These are phyloP conservation scores for Argyresthia goedartella DNA, from an alignment of 2,888 invertebrate species.

Conservation along the genomic window DNA sequence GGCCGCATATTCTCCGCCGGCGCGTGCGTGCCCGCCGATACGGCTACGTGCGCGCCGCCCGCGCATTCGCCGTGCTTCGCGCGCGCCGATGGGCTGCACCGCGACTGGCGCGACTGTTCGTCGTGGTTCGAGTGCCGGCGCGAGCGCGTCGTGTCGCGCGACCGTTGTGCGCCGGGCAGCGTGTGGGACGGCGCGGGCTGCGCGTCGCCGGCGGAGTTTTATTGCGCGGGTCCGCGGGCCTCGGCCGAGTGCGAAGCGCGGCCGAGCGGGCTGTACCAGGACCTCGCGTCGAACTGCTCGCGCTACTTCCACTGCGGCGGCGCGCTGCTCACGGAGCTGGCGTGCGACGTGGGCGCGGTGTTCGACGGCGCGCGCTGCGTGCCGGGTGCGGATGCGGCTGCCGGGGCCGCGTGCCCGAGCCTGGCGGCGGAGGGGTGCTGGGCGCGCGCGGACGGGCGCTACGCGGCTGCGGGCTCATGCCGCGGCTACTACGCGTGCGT, in stretches of 20 bases:
- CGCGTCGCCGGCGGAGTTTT: slow-evolving; percentile 29
- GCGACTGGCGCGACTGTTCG: slow-evolving; percentile 57
- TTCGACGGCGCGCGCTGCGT: slow-evolving; percentile 61
- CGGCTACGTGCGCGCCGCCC: slow-evolving; percentile 53
- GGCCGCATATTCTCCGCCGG: slow-evolving; percentile 63
- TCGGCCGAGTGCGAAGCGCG: slow-evolving; percentile 52
- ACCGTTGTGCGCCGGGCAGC: slow-evolving; percentile 52
- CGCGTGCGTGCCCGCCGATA: slow-evolving; percentile 56
- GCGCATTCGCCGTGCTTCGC: slow-evolving; percentile 58
- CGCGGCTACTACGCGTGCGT: slow-evolving; percentile 72
- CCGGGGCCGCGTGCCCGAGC: slow-evolving; percentile 53
- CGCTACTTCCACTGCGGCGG: slow-evolving; percentile 63
- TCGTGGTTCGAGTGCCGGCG: slow-evolving; percentile 63
- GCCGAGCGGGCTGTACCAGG: slow-evolving; percentile 68
- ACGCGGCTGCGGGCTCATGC: slow-evolving; percentile 63
- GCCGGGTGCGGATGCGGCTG: too few species aligned
- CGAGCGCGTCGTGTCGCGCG: slow-evolving; percentile 50
- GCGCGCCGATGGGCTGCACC: slow-evolving; percentile 49
- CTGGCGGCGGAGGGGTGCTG: slow-evolving; percentile 62
- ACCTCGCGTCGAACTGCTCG: slow-evolving; percentile 62
- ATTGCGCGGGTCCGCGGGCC: slow-evolving; percentile 23
- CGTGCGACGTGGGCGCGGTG: slow-evolving; percentile 45
- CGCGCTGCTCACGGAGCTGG: slow-evolving; percentile 40
- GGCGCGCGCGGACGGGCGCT: slow-evolving; percentile 66
- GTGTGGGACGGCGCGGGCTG: slow-evolving; percentile 66